Evolutionary conservation across 2,797 vertebrate species (phyloP).

Genomic region (Erethizon dorsatum): DNA sequence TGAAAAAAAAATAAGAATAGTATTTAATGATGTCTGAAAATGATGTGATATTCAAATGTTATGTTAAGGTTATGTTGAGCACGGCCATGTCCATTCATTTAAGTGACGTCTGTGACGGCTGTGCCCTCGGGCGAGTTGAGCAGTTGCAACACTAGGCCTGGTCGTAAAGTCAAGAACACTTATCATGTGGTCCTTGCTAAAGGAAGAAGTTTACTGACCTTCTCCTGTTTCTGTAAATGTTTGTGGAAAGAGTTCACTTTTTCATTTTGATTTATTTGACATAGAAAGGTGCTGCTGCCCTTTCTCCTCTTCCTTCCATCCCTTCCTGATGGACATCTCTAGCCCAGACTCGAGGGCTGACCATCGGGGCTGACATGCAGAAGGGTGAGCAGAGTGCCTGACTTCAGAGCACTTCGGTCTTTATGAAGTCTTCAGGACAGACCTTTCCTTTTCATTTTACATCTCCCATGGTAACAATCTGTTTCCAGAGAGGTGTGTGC

Average conservation of each 20-base stretch:
- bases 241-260: background rate
- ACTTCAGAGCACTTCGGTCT: background rate
- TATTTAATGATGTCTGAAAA: background rate
- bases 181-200: background rate
- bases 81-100: rapidly evolving
- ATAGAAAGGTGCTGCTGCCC: background rate
- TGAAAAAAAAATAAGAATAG: background rate
- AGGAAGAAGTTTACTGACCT: background rate
- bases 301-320: no score
- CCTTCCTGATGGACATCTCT: no score
- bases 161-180: background rate
- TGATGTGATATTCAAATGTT: background rate
- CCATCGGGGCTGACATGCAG: rapidly evolving
- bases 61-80: background rate
- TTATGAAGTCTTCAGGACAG: background rate
- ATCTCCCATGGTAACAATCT: background rate
- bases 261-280: background rate
- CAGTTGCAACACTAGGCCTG: rapidly evolving
- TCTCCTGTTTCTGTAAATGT: background rate
- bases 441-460: background rate
- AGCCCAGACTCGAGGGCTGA: background rate
- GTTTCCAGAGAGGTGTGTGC: background rate
- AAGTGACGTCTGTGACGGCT: background rate
- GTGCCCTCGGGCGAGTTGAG: rapidly evolving
- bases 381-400: background rate